Percentiles rank a stretch among this genome's conserved stretches.
phyloP scores from a whole-genome alignment of 2,888 invertebrate species.

The Amblyteles armatorius region DNA sequence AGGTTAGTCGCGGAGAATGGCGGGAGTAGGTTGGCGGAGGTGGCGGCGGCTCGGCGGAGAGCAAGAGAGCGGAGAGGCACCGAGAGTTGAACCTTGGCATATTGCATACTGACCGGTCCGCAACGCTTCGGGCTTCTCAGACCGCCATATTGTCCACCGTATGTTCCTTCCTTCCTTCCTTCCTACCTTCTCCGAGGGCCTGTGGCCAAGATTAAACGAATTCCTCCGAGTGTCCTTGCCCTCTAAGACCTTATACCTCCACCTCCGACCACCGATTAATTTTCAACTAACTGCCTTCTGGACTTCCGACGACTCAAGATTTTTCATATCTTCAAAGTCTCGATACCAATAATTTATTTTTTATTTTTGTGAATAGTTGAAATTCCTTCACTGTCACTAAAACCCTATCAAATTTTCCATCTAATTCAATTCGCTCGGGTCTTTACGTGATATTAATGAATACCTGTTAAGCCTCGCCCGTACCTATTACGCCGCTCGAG shows the following conservation, averaged over 20 bases:
- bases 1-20: conserved; percentile 74
- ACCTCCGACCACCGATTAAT: background rate
- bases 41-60: conserved; percentile 51
- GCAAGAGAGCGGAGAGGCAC: conserved; percentile 19
- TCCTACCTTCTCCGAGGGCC: conserved; percentile 71
- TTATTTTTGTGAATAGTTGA: too few relatives aligned
- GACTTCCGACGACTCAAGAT: too few relatives aligned
- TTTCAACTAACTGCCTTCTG: too few relatives aligned
- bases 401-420: too few relatives aligned
- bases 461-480: too few relatives aligned
- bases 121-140: conserved; percentile 73
- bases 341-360: too few relatives aligned
- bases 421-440: too few relatives aligned
- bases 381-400: too few relatives aligned
- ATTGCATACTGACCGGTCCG: conserved; percentile 84
- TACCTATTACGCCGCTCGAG: too few relatives aligned
- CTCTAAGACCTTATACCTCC: conserved; percentile 43
- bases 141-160: conserved; percentile 83
- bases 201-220: conserved; percentile 78
- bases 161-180: conserved; percentile 78
- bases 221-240: conserved; percentile 71
- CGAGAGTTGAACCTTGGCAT: conserved; percentile 81
- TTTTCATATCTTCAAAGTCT: too few relatives aligned
- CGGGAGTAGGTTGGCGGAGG: conserved; percentile 64
- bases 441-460: too few relatives aligned